Percentiles rank a stretch among this genome's conserved stretches.
These are phyloP conservation scores for Austrofundulus limnaeus DNA, from an alignment of 2,113 vertebrate genomes.

Conservation along the genomic window DNA sequence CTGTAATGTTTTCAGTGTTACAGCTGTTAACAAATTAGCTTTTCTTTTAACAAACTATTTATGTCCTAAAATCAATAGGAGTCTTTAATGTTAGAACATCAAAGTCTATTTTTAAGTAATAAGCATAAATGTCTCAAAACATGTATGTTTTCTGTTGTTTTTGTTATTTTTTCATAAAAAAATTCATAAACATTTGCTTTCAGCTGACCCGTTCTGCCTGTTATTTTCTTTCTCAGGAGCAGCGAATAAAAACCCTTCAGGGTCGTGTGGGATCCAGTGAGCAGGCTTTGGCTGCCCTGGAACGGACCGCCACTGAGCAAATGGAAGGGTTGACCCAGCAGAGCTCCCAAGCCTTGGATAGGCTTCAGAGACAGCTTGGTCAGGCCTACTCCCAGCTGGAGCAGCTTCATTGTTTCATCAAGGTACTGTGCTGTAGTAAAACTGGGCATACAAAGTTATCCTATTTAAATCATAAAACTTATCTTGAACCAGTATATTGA, in stretches of 20 bases:
- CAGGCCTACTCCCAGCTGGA: slow-evolving; percentile 80
- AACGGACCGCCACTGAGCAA: slow-evolving; percentile 82
- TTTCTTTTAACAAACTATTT: background rate
- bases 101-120: slow-evolving; percentile 13
- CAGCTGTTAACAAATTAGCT: too few relatives aligned
- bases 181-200: slow-evolving; percentile 9
- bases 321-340: slow-evolving; percentile 84
- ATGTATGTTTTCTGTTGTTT: background rate
- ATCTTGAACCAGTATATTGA: too few relatives aligned
- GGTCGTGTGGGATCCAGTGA: slow-evolving; percentile 80
- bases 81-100: background rate
- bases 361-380: slow-evolving; percentile 80
- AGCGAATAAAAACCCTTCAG: slow-evolving; percentile 78
- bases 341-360: slow-evolving; percentile 82
- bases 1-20: background rate
- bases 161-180: background rate
- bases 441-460: background rate
- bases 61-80: background rate
- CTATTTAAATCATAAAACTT: too few relatives aligned
- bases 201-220: slow-evolving; percentile 23
- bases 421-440: slow-evolving; percentile 74
- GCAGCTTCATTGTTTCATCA: slow-evolving; percentile 85
- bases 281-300: slow-evolving; percentile 79
- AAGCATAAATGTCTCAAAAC: background rate
- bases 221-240: slow-evolving; percentile 75